Percentiles rank a stretch among this genome's conserved stretches.
Evolutionary conservation across 1,140 invertebrate species (phyloP).

Genomic region (Heliconius melpomene): DNA sequence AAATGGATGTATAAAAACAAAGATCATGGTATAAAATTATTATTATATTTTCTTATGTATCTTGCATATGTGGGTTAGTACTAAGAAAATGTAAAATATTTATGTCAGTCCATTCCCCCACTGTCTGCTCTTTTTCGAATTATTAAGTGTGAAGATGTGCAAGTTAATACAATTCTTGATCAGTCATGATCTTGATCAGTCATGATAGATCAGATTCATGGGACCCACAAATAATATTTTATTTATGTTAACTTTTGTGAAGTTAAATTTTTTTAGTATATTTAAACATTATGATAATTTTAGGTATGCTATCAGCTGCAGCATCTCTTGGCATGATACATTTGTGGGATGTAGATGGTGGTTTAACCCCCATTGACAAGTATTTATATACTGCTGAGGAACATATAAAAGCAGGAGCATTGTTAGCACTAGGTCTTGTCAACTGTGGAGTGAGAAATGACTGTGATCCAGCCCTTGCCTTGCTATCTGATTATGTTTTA

Average conservation of each 20-base stretch:
- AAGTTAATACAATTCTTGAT: too few species aligned
- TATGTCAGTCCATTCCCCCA: too few species aligned
- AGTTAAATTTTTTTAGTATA: background rate
- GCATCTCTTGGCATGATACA: constrained; percentile 96
- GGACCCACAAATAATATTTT: too few species aligned
- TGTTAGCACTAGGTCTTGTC: constrained; percentile 98
- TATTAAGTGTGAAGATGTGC: too few species aligned
- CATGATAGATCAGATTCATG: too few species aligned
- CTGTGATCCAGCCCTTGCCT: constrained; percentile 98
- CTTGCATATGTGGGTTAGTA: too few species aligned
- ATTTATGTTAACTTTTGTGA: background rate
- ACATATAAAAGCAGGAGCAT: constrained; percentile 96
- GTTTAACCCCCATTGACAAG: constrained; percentile 98
- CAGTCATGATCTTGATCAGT: too few species aligned
- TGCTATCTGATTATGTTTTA: constrained; percentile 97
- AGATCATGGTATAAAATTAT: constrained; percentile 88
- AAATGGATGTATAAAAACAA: constrained; percentile 99
- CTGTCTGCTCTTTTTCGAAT: too few species aligned
- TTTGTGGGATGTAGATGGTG: constrained; percentile 99
- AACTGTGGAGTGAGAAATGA: constrained; percentile 99
- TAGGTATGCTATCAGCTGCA: constrained; percentile 96
- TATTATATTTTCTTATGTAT: too few species aligned
- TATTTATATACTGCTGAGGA: constrained; percentile 99
- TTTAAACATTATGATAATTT: constrained; percentile 21
- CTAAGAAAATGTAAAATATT: too few species aligned